Evolutionary conservation across 2,888 invertebrate genomes (phyloP).

Genomic region (Spisula solida): DNA sequence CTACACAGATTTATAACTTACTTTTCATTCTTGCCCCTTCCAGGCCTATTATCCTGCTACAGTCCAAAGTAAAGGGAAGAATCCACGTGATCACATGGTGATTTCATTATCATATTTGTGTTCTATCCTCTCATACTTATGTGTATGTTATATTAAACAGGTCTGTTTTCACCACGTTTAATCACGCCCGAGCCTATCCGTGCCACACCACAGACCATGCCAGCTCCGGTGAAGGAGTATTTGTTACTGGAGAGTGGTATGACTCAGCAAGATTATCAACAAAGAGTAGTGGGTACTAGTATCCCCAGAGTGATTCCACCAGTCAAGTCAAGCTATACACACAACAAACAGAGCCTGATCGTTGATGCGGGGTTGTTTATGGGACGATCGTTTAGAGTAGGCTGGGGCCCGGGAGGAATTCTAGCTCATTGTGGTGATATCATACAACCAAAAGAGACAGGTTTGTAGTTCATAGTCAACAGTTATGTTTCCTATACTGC

Average conservation of each 20-base stretch:
- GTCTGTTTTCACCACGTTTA: slow-evolving; percentile 74
- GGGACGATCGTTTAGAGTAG: slow-evolving; percentile 90
- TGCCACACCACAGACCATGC: slow-evolving; percentile 69
- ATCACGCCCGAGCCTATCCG: slow-evolving; percentile 76
- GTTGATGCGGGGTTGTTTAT: slow-evolving; percentile 87
- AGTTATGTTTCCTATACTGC: too few relatives aligned
- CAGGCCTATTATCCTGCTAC: too few relatives aligned
- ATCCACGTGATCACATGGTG: too few relatives aligned
- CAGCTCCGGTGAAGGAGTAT: slow-evolving; percentile 81
- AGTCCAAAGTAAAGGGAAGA: too few relatives aligned
- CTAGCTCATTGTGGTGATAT: slow-evolving; percentile 88
- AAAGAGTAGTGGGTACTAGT: slow-evolving; percentile 79
- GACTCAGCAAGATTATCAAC: slow-evolving; percentile 76
- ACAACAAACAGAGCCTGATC: slow-evolving; percentile 81
- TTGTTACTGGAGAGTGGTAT: slow-evolving; percentile 82
- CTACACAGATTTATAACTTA: too few relatives aligned
- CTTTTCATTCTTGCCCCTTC: too few relatives aligned
- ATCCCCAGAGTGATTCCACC: slow-evolving; percentile 76
- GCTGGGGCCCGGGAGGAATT: slow-evolving; percentile 92
- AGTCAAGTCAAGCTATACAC: slow-evolving; percentile 81
- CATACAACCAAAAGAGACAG: slow-evolving; percentile 59
- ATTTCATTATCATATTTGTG: too few relatives aligned
- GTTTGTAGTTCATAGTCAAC: slow-evolving; percentile 16
- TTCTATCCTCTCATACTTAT: too few relatives aligned
- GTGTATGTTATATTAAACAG: slow-evolving; percentile 50